Conservation (phyloP, 1,140 invertebrate genomes). For the Gryllus bimaculatus region DNA sequence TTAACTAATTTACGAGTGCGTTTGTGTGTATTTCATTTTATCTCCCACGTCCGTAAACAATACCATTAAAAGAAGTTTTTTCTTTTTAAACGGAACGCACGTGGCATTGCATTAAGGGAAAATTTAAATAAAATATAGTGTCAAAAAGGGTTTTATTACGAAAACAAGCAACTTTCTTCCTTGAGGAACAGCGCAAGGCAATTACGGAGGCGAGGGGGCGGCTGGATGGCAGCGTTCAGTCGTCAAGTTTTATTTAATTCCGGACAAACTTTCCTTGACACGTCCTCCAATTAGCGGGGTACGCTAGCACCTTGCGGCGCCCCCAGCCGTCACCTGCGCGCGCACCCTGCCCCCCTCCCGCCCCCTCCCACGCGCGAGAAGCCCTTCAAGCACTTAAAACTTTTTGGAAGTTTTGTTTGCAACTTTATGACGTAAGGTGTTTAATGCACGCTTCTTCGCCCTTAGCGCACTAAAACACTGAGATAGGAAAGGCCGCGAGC, state of each 20-base stretch:
- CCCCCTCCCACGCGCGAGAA: not conserved
- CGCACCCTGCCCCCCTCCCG: not conserved
- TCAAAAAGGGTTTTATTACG: not conserved
- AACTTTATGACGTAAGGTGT: conserved; percentile 1
- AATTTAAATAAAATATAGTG: conserved; percentile 6
- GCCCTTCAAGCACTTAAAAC: not conserved
- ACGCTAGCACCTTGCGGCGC: not conserved
- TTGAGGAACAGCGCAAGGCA: not conserved
- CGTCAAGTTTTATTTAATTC: conserved; percentile 5
- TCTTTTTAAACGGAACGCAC: not conserved
- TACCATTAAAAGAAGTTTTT: not conserved
- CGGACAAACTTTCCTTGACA: not conserved
- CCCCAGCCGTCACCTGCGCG: not conserved
- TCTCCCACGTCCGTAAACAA: not conserved
- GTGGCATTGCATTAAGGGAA: not conserved
- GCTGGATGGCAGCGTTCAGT: not conserved
- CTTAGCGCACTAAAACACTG: not conserved
- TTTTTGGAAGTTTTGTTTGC: not conserved
- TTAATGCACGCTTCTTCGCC: not conserved
- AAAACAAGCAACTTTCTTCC: not conserved
- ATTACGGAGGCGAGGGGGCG: not conserved
- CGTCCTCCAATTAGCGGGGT: not conserved
- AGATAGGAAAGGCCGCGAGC: not conserved
- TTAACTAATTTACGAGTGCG: not conserved
- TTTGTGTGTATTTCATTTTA: conserved; percentile 6